Conservation (phyloP, 2,113 vertebrate species). For the Triplophysa dalaica region DNA sequence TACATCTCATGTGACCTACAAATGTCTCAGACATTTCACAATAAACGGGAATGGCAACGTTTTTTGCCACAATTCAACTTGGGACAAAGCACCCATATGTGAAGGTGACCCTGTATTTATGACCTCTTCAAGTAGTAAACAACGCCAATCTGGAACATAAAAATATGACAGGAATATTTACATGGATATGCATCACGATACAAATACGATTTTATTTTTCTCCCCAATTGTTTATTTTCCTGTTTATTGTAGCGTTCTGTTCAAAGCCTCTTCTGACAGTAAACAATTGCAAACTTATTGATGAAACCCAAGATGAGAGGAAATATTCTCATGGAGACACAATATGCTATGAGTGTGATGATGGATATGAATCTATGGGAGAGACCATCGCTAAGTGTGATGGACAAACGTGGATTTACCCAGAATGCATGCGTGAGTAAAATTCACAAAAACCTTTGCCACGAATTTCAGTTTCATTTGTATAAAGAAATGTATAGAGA, state of each 20-base stretch:
- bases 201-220: background rate
- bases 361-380: background rate
- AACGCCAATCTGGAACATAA: background rate
- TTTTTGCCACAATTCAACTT: slow-evolving; percentile 34
- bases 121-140: background rate
- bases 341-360: background rate
- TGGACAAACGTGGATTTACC: slow-evolving; percentile 15
- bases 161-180: background rate
- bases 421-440: background rate
- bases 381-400: slow-evolving; percentile 12
- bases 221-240: background rate
- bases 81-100: slow-evolving; percentile 47
- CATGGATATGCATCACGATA: no score
- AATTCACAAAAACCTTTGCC: background rate
- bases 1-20: slow-evolving; percentile 41
- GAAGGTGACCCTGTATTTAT: slow-evolving; percentile 42
- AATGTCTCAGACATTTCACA: slow-evolving; percentile 6
- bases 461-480: no score
- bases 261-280: background rate
- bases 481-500: no score
- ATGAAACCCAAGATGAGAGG: background rate
- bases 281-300: background rate
- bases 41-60: rapidly evolving
- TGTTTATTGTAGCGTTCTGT: background rate
- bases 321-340: slow-evolving; percentile 1